These are phyloP conservation scores for Hoplostethus atlanticus DNA, from an alignment of 2,797 vertebrate genomes.

Conservation along the genomic window DNA sequence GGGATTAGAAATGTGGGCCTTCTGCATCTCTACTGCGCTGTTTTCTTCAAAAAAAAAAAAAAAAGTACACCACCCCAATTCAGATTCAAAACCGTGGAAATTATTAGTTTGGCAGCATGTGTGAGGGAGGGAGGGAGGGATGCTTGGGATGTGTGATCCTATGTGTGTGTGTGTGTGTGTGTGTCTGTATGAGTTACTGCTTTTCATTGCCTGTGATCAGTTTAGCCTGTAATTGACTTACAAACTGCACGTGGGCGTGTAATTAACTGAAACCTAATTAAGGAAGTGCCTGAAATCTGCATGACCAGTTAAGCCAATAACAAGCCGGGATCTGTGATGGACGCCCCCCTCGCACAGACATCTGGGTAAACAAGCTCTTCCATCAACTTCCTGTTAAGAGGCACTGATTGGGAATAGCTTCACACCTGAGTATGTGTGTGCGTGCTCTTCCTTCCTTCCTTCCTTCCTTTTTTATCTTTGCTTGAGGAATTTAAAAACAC, in stretches of 20 bases:
- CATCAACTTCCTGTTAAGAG: constrained; percentile 28
- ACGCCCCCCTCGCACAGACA: constrained; percentile 29
- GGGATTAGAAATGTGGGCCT: not conserved
- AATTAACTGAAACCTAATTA: constrained; percentile 75
- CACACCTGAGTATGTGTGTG: not conserved
- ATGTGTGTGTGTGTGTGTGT: not conserved
- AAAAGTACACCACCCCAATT: constrained; percentile 24
- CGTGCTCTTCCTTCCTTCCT: not conserved
- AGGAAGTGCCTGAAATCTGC: constrained; percentile 64
- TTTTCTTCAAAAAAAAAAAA: constrained; percentile 6
- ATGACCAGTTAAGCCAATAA: constrained; percentile 44
- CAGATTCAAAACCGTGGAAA: constrained; percentile 29
- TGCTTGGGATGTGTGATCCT: constrained; percentile 9
- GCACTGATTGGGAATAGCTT: not conserved
- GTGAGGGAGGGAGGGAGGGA: constrained; percentile 14
- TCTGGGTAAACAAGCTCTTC: constrained; percentile 24
- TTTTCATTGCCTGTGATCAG: constrained; percentile 52
- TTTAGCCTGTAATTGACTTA: constrained; percentile 70
- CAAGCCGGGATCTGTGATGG: constrained; percentile 22
- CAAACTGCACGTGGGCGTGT: constrained; percentile 68
- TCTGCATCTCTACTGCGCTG: not conserved
- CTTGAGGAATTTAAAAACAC: too few relatives aligned
- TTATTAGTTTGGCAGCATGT: constrained; percentile 41
- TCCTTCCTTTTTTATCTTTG: not conserved
- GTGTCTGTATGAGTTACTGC: constrained; percentile 15